Conservation (phyloP, 2,888 invertebrate species). For the Brachypalpus laphriformis region DNA sequence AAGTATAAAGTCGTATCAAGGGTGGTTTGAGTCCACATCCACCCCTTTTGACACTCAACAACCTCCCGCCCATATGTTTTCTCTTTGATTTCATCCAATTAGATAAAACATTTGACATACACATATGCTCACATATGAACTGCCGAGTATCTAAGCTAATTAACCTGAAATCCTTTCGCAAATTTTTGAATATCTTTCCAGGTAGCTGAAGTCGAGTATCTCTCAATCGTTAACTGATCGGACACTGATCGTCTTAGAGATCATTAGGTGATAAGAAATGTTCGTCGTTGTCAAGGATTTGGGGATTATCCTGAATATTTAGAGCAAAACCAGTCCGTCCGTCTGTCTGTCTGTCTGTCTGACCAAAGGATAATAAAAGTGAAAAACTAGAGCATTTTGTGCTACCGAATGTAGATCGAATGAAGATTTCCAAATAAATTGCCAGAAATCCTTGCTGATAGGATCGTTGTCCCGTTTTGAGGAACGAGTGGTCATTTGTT, state of each 20-base stretch:
- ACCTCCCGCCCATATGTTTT: conserved; percentile 64
- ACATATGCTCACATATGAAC: conserved; percentile 66
- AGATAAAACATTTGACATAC: conserved; percentile 72
- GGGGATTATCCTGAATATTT: conserved; percentile 67
- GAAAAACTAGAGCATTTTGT: conserved; percentile 28
- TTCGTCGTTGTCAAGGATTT: conserved; percentile 17
- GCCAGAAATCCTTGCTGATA: conserved; percentile 41
- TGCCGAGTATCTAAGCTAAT: conserved; percentile 55
- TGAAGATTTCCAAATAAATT: conserved; percentile 60
- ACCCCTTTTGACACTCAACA: conserved; percentile 71
- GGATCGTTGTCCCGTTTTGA: conserved; percentile 33
- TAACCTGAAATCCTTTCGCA: conserved; percentile 32
- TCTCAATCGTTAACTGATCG: conserved; percentile 2
- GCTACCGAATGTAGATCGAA: conserved; percentile 56
- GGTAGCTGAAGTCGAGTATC: conserved; percentile 19
- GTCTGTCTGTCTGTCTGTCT: conserved; percentile 34
- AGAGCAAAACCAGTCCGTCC: conserved; percentile 40
- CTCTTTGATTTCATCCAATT: conserved; percentile 73
- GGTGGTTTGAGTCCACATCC: conserved; percentile 60
- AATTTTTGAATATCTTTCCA: neutral
- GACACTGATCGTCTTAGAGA: conserved; percentile 39
- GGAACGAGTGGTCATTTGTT: conserved; percentile 48
- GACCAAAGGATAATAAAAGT: conserved; percentile 48
- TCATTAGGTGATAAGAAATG: conserved; percentile 37
- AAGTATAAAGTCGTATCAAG: conserved; percentile 29